Percentiles rank a stretch among this genome's conserved stretches.
Evolutionary conservation across 2,888 invertebrate genomes (phyloP).

Genomic region (Caenorhabditis uteleia): DNA sequence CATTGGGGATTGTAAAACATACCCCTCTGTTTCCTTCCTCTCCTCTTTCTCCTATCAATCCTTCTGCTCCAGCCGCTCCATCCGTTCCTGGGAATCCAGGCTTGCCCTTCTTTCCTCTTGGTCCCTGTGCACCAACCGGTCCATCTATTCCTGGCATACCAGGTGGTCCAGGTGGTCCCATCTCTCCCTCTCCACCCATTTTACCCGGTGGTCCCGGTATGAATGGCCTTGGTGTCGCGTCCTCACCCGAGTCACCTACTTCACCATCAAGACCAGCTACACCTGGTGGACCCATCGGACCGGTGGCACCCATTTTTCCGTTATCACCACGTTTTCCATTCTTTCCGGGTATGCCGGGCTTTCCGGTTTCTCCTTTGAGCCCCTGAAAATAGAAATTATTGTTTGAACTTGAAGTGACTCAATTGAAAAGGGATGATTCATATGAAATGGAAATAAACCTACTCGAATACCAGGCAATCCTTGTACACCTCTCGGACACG

Average conservation of each 20-base stretch:
- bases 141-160: constrained; percentile 57
- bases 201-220: constrained; percentile 62
- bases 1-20: constrained; percentile 3
- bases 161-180: constrained; percentile 55
- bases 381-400: constrained; percentile 38
- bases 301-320: constrained; percentile 37
- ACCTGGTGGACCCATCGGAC: constrained; percentile 49
- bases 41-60: constrained; percentile 59
- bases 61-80: constrained; percentile 50
- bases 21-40: constrained; percentile 61
- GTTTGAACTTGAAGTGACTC: too few relatives aligned
- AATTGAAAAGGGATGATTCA: neutral
- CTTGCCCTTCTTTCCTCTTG: constrained; percentile 57
- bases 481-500: constrained; percentile 63
- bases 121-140: constrained; percentile 55
- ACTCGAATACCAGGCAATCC: constrained; percentile 55
- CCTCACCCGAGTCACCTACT: constrained; percentile 61
- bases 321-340: constrained; percentile 49
- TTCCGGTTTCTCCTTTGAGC: constrained; percentile 56
- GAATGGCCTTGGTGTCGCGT: constrained; percentile 63
- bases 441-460: neutral
- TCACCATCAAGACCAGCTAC: constrained; percentile 60
- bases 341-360: constrained; percentile 48
- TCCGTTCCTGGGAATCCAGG: constrained; percentile 54
- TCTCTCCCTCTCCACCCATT: constrained; percentile 49